These are phyloP conservation scores for Cydia pomonella DNA, from an alignment of 1,140 invertebrate genomes.

Conservation along the genomic window DNA sequence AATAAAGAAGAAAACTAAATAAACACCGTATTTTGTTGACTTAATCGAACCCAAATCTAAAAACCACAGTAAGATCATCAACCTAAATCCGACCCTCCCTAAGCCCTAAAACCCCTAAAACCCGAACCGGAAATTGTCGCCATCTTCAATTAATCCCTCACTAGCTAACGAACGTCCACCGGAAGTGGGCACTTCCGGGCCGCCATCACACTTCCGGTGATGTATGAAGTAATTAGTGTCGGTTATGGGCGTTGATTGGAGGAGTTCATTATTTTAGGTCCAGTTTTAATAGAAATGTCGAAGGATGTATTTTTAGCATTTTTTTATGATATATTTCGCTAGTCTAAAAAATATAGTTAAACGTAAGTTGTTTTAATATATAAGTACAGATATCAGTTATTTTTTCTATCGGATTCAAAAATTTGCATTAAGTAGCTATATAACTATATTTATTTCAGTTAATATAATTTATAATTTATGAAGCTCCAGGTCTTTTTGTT, in stretches of 20 bases:
- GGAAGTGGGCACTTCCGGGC: slow-evolving; percentile 19
- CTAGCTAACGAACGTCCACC: slow-evolving; percentile 13
- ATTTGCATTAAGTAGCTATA: too few relatives aligned
- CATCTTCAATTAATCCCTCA: slow-evolving; percentile 21
- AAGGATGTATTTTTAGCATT: too few relatives aligned
- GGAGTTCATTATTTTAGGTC: background rate
- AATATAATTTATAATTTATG: too few relatives aligned
- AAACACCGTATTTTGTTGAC: background rate
- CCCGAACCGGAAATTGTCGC: slow-evolving; percentile 11
- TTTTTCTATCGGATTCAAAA: too few relatives aligned
- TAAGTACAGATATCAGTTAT: too few relatives aligned
- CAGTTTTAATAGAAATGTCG: background rate
- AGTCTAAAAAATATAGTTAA: too few relatives aligned
- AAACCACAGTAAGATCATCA: background rate
- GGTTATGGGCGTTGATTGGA: slow-evolving; percentile 14
- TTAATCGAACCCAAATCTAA: background rate
- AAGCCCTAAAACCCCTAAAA: background rate
- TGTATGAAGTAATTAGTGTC: slow-evolving; percentile 17
- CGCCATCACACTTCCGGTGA: slow-evolving; percentile 27
- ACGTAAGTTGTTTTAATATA: too few relatives aligned
- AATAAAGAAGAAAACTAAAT: too few relatives aligned
- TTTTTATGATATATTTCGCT: too few relatives aligned
- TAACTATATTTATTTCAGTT: too few relatives aligned
- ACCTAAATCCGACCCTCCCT: background rate
- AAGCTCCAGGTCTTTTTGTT: too few relatives aligned